Evolutionary conservation across 2,113 vertebrate genomes (phyloP), one percentile per base, ranked within the genome.

Genomic region (Onychorhynchus coronatus): DNA sequence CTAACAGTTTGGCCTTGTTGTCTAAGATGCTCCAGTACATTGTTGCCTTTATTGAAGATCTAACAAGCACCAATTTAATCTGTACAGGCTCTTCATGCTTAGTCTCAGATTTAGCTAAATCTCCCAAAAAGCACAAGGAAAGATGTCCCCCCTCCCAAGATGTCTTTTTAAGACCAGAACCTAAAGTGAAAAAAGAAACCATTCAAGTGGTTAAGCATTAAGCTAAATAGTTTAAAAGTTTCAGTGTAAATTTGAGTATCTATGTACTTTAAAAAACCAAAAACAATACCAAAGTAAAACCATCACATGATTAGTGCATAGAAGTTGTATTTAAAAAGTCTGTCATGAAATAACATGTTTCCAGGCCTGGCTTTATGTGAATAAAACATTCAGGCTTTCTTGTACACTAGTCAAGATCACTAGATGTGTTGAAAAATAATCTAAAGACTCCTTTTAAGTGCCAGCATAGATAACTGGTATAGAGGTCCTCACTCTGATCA

Each of bases 261-360:
- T 72, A 28, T 95, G 11, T 0, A 1, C 42, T 62, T 79, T 11
- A 9, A 25, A 5, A 5, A 8, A 8, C 5, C 33, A 21, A 4
- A 6, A 24, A 1, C 37, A 5, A 67, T 25, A 31, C 14, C 25
- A 27, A 4, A 11, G 31, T 6, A 35, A 23, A n/a, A 6, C 0
- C 3, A 13, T 11, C n/a, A n/a, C 21, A 27, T 0, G 0, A 22
- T 13, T 66, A 44, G 5, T 67, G 14, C 28, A 33, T 33, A 46
- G 12, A 84, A 78, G 28, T 19, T 3, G 2, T 30, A 28, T 88
- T 90, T 85, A 16, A 88, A 79, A 33, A 44, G 5, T 44, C n/a
- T 90, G 37, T 65, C 49, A 23, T 79, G 28, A 75, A 55, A 76
- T 46, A 90, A 25, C 8, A 14, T 47, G 11, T 84, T 85, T 37